These are phyloP conservation scores for Zootoca vivipara DNA, from an alignment of 2,113 vertebrate species.

Conservation along the genomic window DNA sequence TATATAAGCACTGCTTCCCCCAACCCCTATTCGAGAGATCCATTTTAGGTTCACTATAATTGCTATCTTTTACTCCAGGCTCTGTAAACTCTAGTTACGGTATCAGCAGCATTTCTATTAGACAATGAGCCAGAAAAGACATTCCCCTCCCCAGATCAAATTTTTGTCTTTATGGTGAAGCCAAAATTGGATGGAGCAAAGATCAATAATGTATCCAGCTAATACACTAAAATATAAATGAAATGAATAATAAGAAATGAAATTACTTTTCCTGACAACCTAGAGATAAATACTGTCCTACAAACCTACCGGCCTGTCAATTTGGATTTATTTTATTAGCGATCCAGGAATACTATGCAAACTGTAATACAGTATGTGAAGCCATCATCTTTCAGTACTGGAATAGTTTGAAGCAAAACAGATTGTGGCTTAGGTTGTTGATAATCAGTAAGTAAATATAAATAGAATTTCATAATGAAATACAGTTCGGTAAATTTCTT, in stretches of 20 bases:
- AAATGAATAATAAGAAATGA: conserved; percentile 73
- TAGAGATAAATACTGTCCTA: conserved; percentile 60
- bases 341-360: conserved; percentile 51
- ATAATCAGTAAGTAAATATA: conserved; percentile 51
- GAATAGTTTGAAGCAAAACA: not conserved
- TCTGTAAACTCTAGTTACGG: not conserved
- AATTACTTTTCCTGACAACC: conserved; percentile 66
- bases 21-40: not conserved
- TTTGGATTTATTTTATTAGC: conserved; percentile 64
- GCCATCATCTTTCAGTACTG: not conserved
- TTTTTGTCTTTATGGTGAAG: conserved; percentile 52
- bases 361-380: conserved; percentile 50
- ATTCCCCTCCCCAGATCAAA: conserved; percentile 45
- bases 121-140: conserved; percentile 20
- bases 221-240: conserved; percentile 66
- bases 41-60: conserved; percentile 2
- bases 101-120: not conserved
- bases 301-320: conserved; percentile 56
- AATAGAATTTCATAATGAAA: not conserved
- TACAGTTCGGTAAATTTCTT: conserved; percentile 38
- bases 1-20: not conserved
- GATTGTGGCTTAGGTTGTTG: not conserved
- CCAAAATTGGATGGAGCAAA: conserved; percentile 66
- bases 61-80: not conserved
- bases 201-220: conserved; percentile 72